A percentile compares a stretch with the other conserved stretches of the same genome.
These are phyloP conservation scores for Phyllotis vaccarum DNA, from an alignment of 2,797 vertebrate genomes.

Conservation along the genomic window DNA sequence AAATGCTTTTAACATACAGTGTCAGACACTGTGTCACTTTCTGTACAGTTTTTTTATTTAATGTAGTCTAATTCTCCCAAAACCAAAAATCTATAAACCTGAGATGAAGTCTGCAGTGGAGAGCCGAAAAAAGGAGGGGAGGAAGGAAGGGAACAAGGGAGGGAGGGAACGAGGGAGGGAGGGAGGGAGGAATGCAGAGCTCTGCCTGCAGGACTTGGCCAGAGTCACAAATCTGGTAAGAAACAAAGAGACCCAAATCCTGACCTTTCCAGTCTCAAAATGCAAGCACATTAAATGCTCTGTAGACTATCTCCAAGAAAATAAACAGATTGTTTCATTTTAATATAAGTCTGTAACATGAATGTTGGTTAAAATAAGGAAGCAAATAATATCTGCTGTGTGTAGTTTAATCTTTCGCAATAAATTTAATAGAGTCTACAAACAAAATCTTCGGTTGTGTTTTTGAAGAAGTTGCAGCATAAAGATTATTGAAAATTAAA, in stretches of 20 bases:
- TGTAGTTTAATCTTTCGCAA: slow-evolving; percentile 49
- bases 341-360: neutral
- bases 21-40: neutral
- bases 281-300: neutral
- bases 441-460: slow-evolving; percentile 50
- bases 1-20: slow-evolving; percentile 13
- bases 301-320: neutral
- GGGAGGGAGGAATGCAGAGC: neutral
- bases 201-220: slow-evolving; percentile 12
- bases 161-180: no score
- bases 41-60: slow-evolving; percentile 4
- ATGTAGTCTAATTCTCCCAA: slow-evolving; percentile 15
- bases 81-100: neutral
- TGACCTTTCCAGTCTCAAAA: slow-evolving; percentile 25
- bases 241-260: slow-evolving; percentile 69
- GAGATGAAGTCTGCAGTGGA: neutral
- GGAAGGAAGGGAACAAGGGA: no score
- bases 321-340: neutral
- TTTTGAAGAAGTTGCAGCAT: slow-evolving; percentile 45
- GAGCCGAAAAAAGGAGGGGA: neutral
- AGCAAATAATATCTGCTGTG: neutral
- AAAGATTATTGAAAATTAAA: slow-evolving; percentile 34
- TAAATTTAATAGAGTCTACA: slow-evolving; percentile 3
- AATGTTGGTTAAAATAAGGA: slow-evolving; percentile 48
- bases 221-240: slow-evolving; percentile 2